Conservation (phyloP, 35 echinoderm and acorn worm genomes). For the Ophioderma brevispina region DNA sequence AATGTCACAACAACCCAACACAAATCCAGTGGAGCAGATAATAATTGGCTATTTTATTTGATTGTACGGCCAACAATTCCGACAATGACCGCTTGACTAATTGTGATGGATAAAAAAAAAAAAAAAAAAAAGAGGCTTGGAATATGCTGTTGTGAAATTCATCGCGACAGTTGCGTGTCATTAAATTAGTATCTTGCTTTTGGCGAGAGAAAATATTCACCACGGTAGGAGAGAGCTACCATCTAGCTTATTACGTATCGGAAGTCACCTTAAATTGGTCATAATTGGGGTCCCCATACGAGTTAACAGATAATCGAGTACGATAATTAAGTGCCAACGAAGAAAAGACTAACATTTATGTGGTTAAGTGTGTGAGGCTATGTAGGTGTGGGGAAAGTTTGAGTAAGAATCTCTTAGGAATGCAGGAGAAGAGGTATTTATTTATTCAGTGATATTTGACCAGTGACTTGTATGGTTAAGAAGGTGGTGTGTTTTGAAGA, state of each 20-base stretch:
- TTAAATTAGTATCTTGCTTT: neutral
- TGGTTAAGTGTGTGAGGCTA: neutral
- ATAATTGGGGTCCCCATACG: neutral
- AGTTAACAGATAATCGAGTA: neutral
- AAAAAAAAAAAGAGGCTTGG: neutral
- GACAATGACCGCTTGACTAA: constrained; percentile 2
- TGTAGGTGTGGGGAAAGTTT: neutral
- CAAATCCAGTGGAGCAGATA: neutral
- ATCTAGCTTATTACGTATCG: neutral
- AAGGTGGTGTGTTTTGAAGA: neutral
- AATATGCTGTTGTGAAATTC: neutral
- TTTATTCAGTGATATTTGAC: neutral
- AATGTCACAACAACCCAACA: too few species aligned
- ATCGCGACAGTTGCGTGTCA: neutral
- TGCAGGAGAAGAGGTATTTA: neutral
- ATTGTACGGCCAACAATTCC: neutral
- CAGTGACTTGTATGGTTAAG: neutral
- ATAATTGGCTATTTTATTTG: neutral
- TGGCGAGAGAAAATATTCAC: neutral
- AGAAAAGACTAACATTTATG: neutral
- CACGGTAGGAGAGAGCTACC: neutral
- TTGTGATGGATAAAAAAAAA: neutral
- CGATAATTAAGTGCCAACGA: neutral
- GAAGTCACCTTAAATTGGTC: neutral
- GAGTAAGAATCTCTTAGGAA: neutral